Evolutionary conservation across 1,140 invertebrate genomes (phyloP), one percentile per base, ranked within the genome.

Genomic region (Penaeus indicus): DNA sequence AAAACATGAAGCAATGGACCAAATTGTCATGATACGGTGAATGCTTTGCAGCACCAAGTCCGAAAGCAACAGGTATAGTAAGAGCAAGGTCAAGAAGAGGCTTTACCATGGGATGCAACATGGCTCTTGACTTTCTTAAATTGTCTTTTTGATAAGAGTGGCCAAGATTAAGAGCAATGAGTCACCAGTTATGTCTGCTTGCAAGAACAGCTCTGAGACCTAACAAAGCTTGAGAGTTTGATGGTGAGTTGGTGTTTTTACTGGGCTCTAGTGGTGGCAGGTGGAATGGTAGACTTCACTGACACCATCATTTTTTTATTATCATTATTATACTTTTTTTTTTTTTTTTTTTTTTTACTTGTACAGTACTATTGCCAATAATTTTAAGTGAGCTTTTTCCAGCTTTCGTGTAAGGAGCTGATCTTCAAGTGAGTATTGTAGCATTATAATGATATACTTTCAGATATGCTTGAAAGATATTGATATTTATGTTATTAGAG

Each of bases 361-460:
- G 86, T 88, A 88, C 82, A 88, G 86, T 84, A 78, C 72, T 77
- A 62, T 64, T 88, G 75, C 75, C 80, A 88, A 77, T 88, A 88
- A 88, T 88, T 72, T 88, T 88, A 88, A 88, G 86, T 84, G 82
- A 88, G 86, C 81, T 88, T 88, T 88, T 88, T 88, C 86, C 86
- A 88, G 86, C 86, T 88, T 88, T 78, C 86, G 81, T 67, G 86
- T 64, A 77, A 84, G 86, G 81, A 88, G 86, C 80, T 47, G 60
- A 22, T 63, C 72, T 42, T 72, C 75, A 86, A 86, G 84, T 86
- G 75, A 86, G 84, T 86, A 86, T 84, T 13, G 25, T 78, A 38
- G 84, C 47, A 60, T 75, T 38, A 32, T 54, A 54, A 54, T 54
- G 54, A 54, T 54, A 54, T 54, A 54, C 54, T 54, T 54, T 54